Base-by-base conservation (phyloP, 2,113 vertebrate genomes). In the mouse (Mus musculus) region DNA sequence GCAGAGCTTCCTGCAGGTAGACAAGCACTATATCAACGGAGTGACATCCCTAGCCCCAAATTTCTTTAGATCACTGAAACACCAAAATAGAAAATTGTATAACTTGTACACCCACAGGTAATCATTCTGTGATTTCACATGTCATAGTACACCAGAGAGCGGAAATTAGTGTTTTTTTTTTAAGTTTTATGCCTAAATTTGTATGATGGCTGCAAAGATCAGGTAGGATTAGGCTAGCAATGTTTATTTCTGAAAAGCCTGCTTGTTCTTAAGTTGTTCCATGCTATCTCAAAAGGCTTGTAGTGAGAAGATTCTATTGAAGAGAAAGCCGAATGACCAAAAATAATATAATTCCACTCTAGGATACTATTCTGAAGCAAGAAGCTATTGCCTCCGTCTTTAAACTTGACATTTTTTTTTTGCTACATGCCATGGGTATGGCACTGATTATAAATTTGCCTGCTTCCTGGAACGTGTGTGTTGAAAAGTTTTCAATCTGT, bases 11-110 rank as follows among this genome's bases (percentile, higher is more conserved):
- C 39, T 71, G 65, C 5, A 46, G 30, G 19, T 71, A 69, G 19
- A 36, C 1, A 88, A 88, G 42, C 7, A 17, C 30, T 8, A 24
- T 54, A 88, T 24, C 20, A 71, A 88, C 46, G 26, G 30, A 71
- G 24, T 12, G 36, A 71, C 30, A 88, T 26, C 9, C 49, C 33
- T 6, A 88, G 46, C 20, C 19, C 10, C 46, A 26, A 49, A 89
- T 75, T 71, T 91, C 11, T 85, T 91, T 20, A 87, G 86, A 61
- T 93, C 30, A 91, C 39, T 36, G 12, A 94, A 95, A 95, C 5
- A 46, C 71, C 36, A 82, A 82, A 92, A 72, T 28, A 88, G 46
- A 93, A 97, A 92, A 96, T 19, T 86, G 46, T 52, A 89, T 96
- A 89, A 87, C 36, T 75, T 84, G 0, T 72, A 90, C 73, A 36